Conservation (phyloP, 2,888 invertebrate species). For the Eupithecia vulgata region DNA sequence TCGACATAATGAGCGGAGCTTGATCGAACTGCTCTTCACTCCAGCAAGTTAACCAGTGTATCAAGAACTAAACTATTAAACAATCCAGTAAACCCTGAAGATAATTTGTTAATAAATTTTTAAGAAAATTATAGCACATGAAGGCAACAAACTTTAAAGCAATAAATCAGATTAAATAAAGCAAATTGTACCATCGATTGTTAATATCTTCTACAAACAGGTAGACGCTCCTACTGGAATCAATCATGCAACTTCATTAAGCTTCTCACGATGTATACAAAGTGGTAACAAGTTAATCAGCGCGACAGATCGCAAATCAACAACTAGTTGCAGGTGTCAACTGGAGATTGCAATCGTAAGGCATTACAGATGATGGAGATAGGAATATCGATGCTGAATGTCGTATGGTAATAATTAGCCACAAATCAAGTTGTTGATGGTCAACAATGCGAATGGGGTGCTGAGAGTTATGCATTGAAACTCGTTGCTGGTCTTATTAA, state of each 20-base stretch:
- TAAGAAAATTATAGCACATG: background rate
- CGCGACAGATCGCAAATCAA: conserved; percentile 39
- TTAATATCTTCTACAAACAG: conserved; percentile 13
- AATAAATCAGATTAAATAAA: background rate
- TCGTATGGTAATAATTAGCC: conserved; percentile 12
- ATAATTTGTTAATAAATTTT: background rate
- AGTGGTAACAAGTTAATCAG: conserved; percentile 42
- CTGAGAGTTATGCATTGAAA: background rate
- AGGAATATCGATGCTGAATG: conserved; percentile 39
- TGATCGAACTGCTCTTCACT: background rate
- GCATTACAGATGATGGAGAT: conserved; percentile 56
- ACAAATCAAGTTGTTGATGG: conserved; percentile 2
- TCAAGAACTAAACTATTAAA: background rate
- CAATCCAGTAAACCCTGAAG: background rate
- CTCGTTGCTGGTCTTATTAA: background rate
- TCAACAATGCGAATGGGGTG: conserved; percentile 1
- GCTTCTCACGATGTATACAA: conserved; percentile 31
- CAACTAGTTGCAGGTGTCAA: conserved; percentile 47
- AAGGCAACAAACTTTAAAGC: background rate
- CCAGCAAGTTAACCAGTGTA: background rate
- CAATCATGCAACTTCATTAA: conserved; percentile 35
- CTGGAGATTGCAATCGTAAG: conserved; percentile 51
- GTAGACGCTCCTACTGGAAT: conserved; percentile 25
- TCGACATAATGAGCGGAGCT: background rate
- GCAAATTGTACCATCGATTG: background rate